Evolutionary conservation across 2,113 vertebrate species (phyloP), one percentile per base, ranked within the genome.

Genomic region (Noctilio leporinus): DNA sequence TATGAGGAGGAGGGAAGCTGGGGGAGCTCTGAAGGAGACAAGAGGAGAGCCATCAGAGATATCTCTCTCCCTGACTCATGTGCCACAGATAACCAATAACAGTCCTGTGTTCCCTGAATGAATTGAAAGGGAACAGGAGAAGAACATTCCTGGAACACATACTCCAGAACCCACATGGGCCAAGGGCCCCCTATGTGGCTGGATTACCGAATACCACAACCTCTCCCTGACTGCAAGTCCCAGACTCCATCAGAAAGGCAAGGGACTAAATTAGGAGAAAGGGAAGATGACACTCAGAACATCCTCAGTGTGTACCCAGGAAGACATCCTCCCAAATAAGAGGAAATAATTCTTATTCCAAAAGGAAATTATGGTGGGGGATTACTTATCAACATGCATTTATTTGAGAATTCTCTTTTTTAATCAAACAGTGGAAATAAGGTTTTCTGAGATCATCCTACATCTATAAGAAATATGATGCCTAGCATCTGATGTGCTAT

Each of bases 91-190:
- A 91, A 62, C 16, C 16, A 40, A 3, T 22, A 35, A 78, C 17
- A 89, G 24, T 38, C 17, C 5, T 26, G 7, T 53, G 70, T 22
- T 22, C 26, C 43, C 62, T 19, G 38, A 28, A 17, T 16, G 24
- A 28, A 72, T 7, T 24, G 78, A 45, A 82, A 62, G 22, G 11
- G 17, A 73, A 30, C 72, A 35, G 0, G 3, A 33, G 11, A 53
- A 28, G 43, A 40, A 12, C n/a, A 0, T 43, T 62, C 17, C 43
- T 62, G 33, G n/a, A 53, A 30, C 45, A 51, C 24, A 38, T 8
- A 51, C 10, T 40, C 5, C 1, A 17, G 85, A 24, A 12, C n/a
- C 6, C 57, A 49, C 2, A 4, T 4, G 5, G 35, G 1, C 3
- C 26, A 35, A 45, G 15, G 11, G 16, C 43, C 47, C 80, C 80